Percentiles rank a stretch among this genome's conserved stretches.
phyloP scores from a whole-genome alignment of 2,797 vertebrate genomes.

The Cynopterus sphinx region DNA sequence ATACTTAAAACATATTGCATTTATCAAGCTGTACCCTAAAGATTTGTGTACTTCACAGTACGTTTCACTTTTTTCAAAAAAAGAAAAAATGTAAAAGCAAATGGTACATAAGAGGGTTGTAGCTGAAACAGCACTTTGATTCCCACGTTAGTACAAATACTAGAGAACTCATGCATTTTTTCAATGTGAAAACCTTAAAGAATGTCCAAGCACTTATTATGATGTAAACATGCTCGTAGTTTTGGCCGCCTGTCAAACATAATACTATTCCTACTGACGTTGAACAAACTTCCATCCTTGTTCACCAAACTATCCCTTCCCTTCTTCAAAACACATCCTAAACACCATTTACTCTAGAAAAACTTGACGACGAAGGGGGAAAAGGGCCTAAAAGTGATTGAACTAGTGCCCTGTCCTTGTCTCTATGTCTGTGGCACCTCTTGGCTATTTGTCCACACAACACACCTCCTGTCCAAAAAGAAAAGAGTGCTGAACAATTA shows the following conservation, averaged over 20 bases:
- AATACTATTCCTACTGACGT: constrained; percentile 26
- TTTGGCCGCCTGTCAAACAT: constrained; percentile 16
- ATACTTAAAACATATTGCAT: background rate
- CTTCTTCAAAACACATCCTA: constrained; percentile 31
- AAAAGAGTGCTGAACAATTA: background rate
- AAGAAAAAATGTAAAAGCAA: background rate
- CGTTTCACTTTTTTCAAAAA: background rate
- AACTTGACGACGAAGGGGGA: background rate
- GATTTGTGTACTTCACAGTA: background rate
- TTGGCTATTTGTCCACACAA: background rate
- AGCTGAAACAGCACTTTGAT: background rate
- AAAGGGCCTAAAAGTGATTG: background rate
- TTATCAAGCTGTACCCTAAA: background rate
- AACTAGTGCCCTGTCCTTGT: background rate
- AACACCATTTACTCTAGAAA: constrained; percentile 25
- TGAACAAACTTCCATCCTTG: background rate
- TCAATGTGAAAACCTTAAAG: background rate
- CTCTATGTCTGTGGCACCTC: background rate
- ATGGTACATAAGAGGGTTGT: background rate
- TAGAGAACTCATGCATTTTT: constrained; percentile 17
- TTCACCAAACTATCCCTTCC: background rate
- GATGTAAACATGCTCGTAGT: background rate
- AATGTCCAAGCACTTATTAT: background rate
- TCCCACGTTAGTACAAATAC: background rate
- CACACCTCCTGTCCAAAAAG: background rate